Conservation (phyloP, 2,888 invertebrate genomes). For the Azorinus chamasolen region DNA sequence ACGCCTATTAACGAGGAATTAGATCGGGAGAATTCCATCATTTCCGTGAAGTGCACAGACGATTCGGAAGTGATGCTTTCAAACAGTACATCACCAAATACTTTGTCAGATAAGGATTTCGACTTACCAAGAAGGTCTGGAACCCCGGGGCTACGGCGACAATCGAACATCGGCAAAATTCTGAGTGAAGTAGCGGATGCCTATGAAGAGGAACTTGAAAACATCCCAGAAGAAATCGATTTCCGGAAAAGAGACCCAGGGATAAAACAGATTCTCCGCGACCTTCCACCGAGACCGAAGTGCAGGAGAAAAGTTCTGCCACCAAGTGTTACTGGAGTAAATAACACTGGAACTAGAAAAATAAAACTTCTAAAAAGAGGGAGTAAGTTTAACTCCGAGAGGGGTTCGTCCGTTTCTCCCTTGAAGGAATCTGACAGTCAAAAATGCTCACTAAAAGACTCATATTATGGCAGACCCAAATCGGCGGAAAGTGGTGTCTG, state of each 20-base stretch:
- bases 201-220: conserved; percentile 53
- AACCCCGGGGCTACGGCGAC: conserved; percentile 18
- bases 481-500: conserved; percentile 43
- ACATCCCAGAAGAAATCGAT: conserved; percentile 33
- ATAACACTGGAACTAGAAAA: conserved; percentile 4
- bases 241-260: not conserved
- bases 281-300: conserved; percentile 56
- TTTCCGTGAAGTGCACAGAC: not conserved
- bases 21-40: not conserved
- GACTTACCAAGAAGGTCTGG: conserved; percentile 19
- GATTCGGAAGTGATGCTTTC: not conserved
- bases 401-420: not conserved
- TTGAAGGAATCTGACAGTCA: conserved; percentile 10
- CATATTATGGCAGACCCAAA: conserved; percentile 25
- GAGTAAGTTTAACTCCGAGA: not conserved
- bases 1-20: conserved; percentile 52
- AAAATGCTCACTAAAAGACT: not conserved
- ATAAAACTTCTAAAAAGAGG: conserved; percentile 44
- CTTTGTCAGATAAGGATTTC: not conserved
- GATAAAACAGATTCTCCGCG: conserved; percentile 13
- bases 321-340: conserved; percentile 39
- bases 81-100: not conserved
- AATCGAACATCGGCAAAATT: conserved; percentile 7
- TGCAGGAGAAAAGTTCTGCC: conserved; percentile 52
- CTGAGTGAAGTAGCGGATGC: conserved; percentile 1